Base-by-base conservation (phyloP, 37 sponge, comb jelly and placozoan species). In the Amphimedon queenslandica region DNA sequence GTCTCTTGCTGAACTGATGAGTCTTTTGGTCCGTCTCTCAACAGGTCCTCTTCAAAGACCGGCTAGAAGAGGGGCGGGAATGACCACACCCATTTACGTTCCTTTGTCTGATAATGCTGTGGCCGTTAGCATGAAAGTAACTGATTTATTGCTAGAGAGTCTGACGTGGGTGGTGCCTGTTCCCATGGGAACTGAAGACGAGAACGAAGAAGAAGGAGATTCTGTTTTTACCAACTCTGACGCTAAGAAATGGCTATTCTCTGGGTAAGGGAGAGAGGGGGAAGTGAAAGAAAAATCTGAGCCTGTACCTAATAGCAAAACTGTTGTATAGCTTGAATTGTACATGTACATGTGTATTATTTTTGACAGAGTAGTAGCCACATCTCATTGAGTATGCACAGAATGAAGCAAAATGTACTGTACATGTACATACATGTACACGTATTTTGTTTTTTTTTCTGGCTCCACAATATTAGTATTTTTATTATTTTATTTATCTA, bases 1-100 rank as follows among this genome's bases (percentile, higher is more conserved):
- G 11, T 77, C 89, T 11, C 61, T 92, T 29, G 85, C 93, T 0
- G 93, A 92, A 57, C 64, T 92, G 28, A 82, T 88, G 67, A 88
- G 70, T 67, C 74, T 82, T 4, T 75, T 92, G 25, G 79, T 92
- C 1, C 73, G 73, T n/a, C 64, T 88, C 32, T 63, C 70, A 40
- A 82, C 78, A 35, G 73, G 76, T 32, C 86, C 92, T 40, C 78
- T 67, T 21, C 79, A 77, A 38, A 77, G 71, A 28, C 35, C 57
- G 32, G 76, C 63, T 60, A 57, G 73, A 3, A 41, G 73, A 29
- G 77, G 80, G 20, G 34, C 63, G 10, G 75, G 74, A 24, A 39
- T 28, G n/a, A 24, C 51, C 4, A 18, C 40, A 30, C 37, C 43
- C 28, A 11, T 57, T 2, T 69, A 82, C 39, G 67, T 51, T 20